A percentile compares a stretch with the other conserved stretches of the same genome.
Conservation (phyloP, 2,113 vertebrate species). For the Rhinolophus sinicus region DNA sequence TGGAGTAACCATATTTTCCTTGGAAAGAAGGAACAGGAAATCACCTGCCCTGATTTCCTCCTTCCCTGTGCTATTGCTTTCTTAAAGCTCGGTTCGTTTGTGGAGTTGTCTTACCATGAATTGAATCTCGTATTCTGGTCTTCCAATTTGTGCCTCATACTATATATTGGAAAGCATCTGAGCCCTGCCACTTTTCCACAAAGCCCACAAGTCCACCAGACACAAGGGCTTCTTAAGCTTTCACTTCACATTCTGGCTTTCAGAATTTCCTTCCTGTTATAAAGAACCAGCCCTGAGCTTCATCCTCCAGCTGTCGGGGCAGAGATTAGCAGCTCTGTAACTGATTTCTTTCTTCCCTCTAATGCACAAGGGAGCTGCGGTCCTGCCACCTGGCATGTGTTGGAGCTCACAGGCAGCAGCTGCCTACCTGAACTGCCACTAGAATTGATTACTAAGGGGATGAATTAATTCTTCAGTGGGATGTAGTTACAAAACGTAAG, state of each 20-base stretch:
- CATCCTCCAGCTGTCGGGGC: constrained; percentile 73
- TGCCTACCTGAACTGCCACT: constrained; percentile 65
- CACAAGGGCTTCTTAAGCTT: constrained; percentile 48
- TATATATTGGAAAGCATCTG: not conserved
- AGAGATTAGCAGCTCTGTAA: constrained; percentile 70
- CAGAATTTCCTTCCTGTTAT: constrained; percentile 74
- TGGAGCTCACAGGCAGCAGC: constrained; percentile 56
- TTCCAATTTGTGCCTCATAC: not conserved
- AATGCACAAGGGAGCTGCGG: constrained; percentile 53
- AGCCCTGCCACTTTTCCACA: constrained; percentile 6
- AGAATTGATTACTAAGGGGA: constrained; percentile 58
- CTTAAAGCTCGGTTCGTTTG: not conserved
- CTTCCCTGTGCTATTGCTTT: not conserved
- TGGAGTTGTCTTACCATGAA: not conserved
- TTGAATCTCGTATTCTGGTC: not conserved
- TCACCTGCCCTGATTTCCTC: not conserved
- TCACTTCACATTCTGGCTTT: constrained; percentile 53
- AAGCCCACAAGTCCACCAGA: constrained; percentile 23
- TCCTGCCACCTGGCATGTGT: constrained; percentile 64
- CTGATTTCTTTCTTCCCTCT: constrained; percentile 72
- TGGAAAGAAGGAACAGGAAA: not conserved
- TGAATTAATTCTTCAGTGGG: constrained; percentile 29
- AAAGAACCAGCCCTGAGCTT: constrained; percentile 38
- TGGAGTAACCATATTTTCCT: not conserved
- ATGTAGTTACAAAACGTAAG: constrained; percentile 51